Evolutionary conservation across 2,113 vertebrate genomes (phyloP), one percentile per base, ranked within the genome.

Genomic region (Irena cyanogastra): DNA sequence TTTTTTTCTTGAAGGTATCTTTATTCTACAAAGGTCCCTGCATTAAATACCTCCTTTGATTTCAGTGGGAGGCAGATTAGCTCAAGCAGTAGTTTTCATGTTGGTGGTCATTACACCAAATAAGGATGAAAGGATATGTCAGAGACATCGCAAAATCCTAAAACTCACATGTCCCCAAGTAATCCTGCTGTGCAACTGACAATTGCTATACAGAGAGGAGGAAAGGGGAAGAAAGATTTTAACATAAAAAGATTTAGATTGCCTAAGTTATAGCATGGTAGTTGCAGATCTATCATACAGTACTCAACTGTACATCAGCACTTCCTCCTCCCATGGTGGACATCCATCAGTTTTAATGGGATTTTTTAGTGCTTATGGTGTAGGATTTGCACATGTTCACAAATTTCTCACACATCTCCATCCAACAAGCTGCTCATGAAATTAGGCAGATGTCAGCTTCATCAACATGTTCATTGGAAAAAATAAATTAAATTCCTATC

Each of bases 71-170:
- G 66, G 80, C 0, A 7, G 70, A 87, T 93, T 85, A 94, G 33
- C 35, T 87, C 66, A 88, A 91, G 75, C 33, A 85, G 28, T 33
- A 85, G 45, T 85, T 93, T 90, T 88, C 54, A 59, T 77, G 78
- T 85, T 2, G n/a, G 30, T 0, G 11, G 77, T 72, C 81, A 89
- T 94, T 91, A 65, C 57, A 83, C 28, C 57, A 95, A 79, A 42
- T 72, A 61, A 65, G 41, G 66, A 82, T 95, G 87, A 96, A 93
- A 94, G 23, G 26, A 61, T 85, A 69, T 76, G 69, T 71, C 89
- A 87, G 64, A 86, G 44, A 72, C 45, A 84, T 49, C 1, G 0
- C 33, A 89, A 89, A 89, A 89, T 79, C 65, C 74, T 87, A 68
- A 76, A 81, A 82, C 16, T 81, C 7, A 1, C 50, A 61, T 52